Conservation (phyloP, 2,113 vertebrate genomes). For the Chionis minor region DNA sequence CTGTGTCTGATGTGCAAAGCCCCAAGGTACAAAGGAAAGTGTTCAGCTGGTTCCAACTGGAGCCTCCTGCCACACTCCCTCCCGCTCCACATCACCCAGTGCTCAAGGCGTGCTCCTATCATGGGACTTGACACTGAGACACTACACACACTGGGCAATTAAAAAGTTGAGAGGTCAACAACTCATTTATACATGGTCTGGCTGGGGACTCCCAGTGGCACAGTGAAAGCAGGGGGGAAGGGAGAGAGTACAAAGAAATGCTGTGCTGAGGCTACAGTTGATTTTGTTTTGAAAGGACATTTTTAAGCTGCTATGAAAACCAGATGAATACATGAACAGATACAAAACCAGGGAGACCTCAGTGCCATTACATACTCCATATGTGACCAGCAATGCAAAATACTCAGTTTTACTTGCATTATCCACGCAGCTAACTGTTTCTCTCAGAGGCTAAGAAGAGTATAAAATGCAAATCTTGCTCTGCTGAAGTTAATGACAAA, state of each 20-base stretch:
- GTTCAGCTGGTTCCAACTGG: not conserved
- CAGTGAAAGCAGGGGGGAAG: not conserved
- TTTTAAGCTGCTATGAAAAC: not conserved
- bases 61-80: not conserved
- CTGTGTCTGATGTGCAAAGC: not conserved
- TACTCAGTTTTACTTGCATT: not conserved
- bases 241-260: not conserved
- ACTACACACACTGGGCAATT: not conserved
- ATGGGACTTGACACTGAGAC: not conserved
- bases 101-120: not conserved
- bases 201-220: not conserved
- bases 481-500: conserved; percentile 15
- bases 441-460: not conserved
- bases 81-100: accelerated
- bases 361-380: not conserved
- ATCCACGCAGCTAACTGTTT: not conserved
- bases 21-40: not conserved
- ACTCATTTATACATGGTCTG: not conserved
- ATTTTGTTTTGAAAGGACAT: not conserved
- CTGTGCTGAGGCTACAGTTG: not conserved
- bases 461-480: not conserved
- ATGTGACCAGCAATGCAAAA: not conserved
- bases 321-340: not conserved
- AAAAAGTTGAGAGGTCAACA: not conserved
- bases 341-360: not conserved